Evolutionary conservation across 53 echinoderm and acorn worm species (phyloP), one percentile per base, ranked within the genome.

Genomic region (Astropecten irregularis): DNA sequence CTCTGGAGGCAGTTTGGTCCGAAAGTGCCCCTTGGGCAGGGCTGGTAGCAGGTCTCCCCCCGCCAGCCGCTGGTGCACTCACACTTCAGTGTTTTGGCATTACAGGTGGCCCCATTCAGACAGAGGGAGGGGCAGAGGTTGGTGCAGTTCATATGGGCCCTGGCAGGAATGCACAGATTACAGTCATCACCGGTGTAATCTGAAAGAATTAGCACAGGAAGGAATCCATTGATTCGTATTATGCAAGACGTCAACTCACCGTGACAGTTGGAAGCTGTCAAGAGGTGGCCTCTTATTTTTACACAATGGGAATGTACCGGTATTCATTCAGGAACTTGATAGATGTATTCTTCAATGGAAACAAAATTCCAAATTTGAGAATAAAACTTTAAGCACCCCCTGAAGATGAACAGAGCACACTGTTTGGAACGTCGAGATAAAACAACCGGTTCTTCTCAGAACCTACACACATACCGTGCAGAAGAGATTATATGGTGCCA

Each of bases 171-270:
- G 49, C 85, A 85, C 34, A 85, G 49, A 16, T 35, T 64, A 49
- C 85, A 85, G 46, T 73, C 85, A 3, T 49, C 71, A 15, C 85
- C 85, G 5, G 64, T 85, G 50, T 49, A 85, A 73, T 85, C 79
- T 79, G 48, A 9, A 48, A 50, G 22, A 16, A 9, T 64, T 3
- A 64, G 21, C n/a, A n/a, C n/a, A n/a, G n/a, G n/a, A n/a, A n/a
- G 7, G 13, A 44, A 44, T 9, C 13, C 13, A 7, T 9, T 13
- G 7, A 44, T 9, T 13, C 7, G 46, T 44, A 9, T 13, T 44
- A 7, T 13, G 7, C 46, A 44, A 13, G 13, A 44, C 46, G 7
- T 9, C 13, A 44, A 9, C 7, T 13, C 46, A 44, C 7, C 46
- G 7, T 9, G 7, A 9, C 7, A 7, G 13, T 44, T 9, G 13